Base-by-base conservation (phyloP, 2,113 vertebrate genomes). In the Podiceps cristatus region DNA sequence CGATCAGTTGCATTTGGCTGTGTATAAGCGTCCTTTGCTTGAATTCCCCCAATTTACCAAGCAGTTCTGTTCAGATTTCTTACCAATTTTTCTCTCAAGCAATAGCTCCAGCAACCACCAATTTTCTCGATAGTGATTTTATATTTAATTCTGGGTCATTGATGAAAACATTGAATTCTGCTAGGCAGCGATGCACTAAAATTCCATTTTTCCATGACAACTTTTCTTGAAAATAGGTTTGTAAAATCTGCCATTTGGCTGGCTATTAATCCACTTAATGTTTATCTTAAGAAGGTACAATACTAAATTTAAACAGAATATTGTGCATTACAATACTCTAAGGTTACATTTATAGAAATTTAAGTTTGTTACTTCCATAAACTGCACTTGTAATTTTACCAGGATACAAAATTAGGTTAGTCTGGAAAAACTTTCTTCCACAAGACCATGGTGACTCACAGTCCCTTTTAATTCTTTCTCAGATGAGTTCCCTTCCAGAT, bases 141-240 rank as follows among this genome's bases (percentile, higher is more conserved):
- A 50, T 50, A 64, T 93, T 94, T 96, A 95, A 93, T 95, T 95
- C 88, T 78, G 86, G 64, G 84, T 96, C 79, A 82, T 66, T 42
- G 66, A 85, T 94, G 58, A 81, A 81, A 95, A 77, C 56, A 68
- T 82, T 81, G 60, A 87, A 75, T 92, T 93, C 76, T 33, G 44
- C 37, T 63, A 91, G 73, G 64, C 68, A 89, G 77, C 1, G 28
- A 86, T 67, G 96, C 91, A 64, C 86, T 94, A 28, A 64, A 93
- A 92, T 78, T 35, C 91, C 72, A 28, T 84, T 93, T 80, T 95
- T 86, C 92, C 52, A 44, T 31, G 44, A 87, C 47, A 94, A 31
- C 18, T 78, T 92, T 47, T 47, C 52, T 71, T 79, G 60, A 67
- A 74, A 75, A 78, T 28, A 77, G 31, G 44, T 96, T 89, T 95